A percentile compares a stretch with the other conserved stretches of the same genome.
phyloP scores from a whole-genome alignment of 92 coral and sea anemone species.

The Epizoanthus rinbou region DNA sequence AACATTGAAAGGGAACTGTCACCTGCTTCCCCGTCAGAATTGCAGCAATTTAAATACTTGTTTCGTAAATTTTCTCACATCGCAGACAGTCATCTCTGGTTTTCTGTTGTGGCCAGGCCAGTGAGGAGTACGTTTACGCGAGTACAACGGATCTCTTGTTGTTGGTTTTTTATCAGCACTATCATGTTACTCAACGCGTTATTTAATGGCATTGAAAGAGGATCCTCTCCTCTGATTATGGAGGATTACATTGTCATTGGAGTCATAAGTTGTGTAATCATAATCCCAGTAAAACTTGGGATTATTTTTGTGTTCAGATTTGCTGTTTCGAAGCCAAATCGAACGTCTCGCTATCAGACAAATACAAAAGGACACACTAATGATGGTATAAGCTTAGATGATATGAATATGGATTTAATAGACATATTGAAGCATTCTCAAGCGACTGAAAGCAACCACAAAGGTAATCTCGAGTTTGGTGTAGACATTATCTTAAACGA shows the following conservation, averaged over 20 bases:
- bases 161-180: constrained; percentile 69
- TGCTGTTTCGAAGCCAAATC: constrained; percentile 57
- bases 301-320: constrained; percentile 69
- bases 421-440: constrained; percentile 6
- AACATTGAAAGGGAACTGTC: constrained; percentile 71
- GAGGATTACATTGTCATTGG: constrained; percentile 66
- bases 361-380: constrained; percentile 5
- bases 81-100: constrained; percentile 85
- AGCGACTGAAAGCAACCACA: background rate
- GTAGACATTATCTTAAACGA: background rate
- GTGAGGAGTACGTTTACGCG: constrained; percentile 80
- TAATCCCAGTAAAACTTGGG: constrained; percentile 74
- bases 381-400: constrained; percentile 7
- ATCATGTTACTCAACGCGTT: constrained; percentile 81
- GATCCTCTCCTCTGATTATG: constrained; percentile 43
- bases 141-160: constrained; percentile 89
- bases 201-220: constrained; percentile 55
- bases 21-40: constrained; percentile 68
- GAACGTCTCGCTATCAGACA: constrained; percentile 16
- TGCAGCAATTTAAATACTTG: constrained; percentile 68
- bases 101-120: constrained; percentile 86
- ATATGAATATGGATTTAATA: background rate
- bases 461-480: background rate
- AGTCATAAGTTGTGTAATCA: constrained; percentile 64
- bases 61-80: constrained; percentile 64